Conservation (phyloP, 2,797 vertebrate species). For the Gymnothorax reevesii region DNA sequence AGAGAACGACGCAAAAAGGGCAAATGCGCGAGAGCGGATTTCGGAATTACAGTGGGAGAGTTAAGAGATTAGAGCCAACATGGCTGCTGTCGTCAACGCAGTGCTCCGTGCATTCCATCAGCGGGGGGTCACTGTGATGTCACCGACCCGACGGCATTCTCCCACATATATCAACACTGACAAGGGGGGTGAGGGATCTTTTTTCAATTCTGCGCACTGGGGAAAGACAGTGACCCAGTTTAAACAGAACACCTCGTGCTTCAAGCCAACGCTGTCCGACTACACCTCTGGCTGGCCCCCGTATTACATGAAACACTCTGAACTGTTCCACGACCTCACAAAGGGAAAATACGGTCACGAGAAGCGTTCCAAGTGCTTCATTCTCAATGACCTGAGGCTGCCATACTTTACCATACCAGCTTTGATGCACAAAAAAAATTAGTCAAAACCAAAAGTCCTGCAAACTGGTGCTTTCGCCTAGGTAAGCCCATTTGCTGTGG, state of each 20-base stretch:
- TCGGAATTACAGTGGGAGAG: not conserved
- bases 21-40: not conserved
- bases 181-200: not conserved
- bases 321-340: not conserved
- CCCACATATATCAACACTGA: not conserved
- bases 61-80: not conserved
- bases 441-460: no score
- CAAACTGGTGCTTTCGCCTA: no score
- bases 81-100: not conserved
- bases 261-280: not conserved
- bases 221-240: constrained; percentile 3
- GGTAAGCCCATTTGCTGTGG: no score
- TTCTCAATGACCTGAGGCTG: not conserved
- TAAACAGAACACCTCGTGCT: not conserved
- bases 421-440: no score
- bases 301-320: not conserved
- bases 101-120: not conserved
- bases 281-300: not conserved
- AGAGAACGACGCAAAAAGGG: no score
- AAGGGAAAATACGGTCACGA: not conserved
- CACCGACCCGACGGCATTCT: not conserved
- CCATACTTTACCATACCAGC: no score
- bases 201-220: not conserved
- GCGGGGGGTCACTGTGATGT: not conserved
- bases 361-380: not conserved